Evolutionary conservation across 1,140 invertebrate species (phyloP).

Genomic region (Maconellicoccus hirsutus): DNA sequence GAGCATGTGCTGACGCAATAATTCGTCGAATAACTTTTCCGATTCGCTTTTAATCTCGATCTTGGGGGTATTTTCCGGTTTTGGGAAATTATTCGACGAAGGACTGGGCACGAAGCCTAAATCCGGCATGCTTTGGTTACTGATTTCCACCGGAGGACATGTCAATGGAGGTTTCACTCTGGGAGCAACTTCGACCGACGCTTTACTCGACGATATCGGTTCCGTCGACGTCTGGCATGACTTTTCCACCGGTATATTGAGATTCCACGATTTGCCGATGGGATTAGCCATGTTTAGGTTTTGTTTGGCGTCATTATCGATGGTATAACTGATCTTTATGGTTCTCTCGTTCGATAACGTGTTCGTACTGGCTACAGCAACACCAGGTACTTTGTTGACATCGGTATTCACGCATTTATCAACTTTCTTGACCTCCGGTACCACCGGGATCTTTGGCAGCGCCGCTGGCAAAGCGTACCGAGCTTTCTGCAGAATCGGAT

Average conservation of each 20-base stretch:
- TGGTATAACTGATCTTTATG: neutral
- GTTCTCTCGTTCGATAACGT: neutral
- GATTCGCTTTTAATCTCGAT: neutral
- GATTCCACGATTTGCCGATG: neutral
- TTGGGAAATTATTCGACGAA: neutral
- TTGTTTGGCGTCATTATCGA: neutral
- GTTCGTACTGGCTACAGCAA: neutral
- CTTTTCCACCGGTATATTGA: neutral
- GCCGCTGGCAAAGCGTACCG: too few species aligned
- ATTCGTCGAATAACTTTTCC: neutral
- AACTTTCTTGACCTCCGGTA: neutral
- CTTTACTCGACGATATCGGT: too few species aligned
- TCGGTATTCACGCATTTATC: neutral
- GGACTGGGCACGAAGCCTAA: neutral
- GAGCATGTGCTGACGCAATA: neutral
- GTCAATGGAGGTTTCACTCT: too few species aligned
- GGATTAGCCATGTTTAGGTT: neutral
- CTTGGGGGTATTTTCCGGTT: neutral
- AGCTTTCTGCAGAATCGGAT: neutral
- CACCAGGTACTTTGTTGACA: neutral
- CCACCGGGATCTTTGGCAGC: too few species aligned
- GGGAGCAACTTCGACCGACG: too few species aligned
- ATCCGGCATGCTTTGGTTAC: neutral
- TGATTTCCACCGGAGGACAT: too few species aligned
- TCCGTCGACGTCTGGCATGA: too few species aligned